Conservation (phyloP, 2,797 vertebrate species). For the Ambastaia sidthimunki region DNA sequence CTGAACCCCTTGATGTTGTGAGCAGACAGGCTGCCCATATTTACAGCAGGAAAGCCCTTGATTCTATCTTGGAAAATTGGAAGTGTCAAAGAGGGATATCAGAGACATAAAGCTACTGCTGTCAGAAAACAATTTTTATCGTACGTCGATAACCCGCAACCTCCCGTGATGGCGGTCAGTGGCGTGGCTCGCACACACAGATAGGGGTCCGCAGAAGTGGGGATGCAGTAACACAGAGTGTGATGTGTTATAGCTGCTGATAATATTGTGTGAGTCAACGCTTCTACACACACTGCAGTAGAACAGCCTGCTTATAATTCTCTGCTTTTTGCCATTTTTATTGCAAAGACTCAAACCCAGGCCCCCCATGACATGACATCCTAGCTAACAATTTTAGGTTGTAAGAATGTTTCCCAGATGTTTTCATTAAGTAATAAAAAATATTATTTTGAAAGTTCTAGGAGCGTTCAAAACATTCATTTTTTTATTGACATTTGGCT, state of each 20-base stretch:
- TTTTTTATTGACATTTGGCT: too few species aligned
- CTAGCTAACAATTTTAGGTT: too few species aligned
- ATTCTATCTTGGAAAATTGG: constrained; percentile 55
- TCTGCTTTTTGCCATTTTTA: too few species aligned
- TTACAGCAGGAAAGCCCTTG: constrained; percentile 47
- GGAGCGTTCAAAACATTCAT: too few species aligned
- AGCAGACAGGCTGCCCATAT: constrained; percentile 43
- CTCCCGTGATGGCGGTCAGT: constrained; percentile 32
- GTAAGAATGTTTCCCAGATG: too few species aligned
- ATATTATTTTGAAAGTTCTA: too few species aligned
- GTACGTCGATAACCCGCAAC: constrained; percentile 29
- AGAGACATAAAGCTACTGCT: constrained; percentile 37
- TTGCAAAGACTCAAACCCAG: not conserved
- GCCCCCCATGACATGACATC: not conserved
- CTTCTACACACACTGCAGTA: not conserved
- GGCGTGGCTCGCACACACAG: not conserved
- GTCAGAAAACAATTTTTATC: constrained; percentile 41
- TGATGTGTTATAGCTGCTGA: not conserved
- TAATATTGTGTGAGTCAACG: not conserved
- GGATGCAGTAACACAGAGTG: not conserved
- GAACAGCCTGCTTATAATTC: not conserved
- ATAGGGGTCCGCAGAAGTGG: not conserved
- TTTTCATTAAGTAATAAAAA: too few species aligned
- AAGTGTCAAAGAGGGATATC: constrained; percentile 50
- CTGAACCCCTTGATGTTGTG: constrained; percentile 52